Percentiles rank a stretch among this genome's conserved stretches.
Conservation (phyloP, 2,888 invertebrate genomes). For the Ophion ventricosus region DNA sequence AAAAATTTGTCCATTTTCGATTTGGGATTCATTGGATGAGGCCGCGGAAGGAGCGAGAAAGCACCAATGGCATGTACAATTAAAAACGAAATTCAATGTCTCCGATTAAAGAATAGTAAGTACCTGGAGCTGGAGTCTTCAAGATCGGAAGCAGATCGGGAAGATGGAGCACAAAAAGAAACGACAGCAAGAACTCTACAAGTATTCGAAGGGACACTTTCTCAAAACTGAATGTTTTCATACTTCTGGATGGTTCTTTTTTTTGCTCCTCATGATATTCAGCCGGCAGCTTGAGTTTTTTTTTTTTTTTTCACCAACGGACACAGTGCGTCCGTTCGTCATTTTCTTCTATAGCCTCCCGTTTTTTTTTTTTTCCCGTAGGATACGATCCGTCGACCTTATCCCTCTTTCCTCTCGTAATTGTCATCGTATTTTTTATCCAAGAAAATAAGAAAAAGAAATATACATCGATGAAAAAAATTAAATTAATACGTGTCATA, state of each 20-base stretch:
- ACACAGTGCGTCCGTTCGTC: neutral
- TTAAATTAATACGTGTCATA: too few relatives aligned
- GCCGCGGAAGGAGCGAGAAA: too few relatives aligned
- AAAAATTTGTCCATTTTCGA: too few relatives aligned
- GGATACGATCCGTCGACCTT: neutral
- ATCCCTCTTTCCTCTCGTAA: slow-evolving; percentile 11
- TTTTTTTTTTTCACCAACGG: slow-evolving; percentile 9
- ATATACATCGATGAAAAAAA: neutral
- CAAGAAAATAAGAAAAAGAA: neutral
- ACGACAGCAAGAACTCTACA: slow-evolving; percentile 38
- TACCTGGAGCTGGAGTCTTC: neutral
- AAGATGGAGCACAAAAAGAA: slow-evolving; percentile 28
- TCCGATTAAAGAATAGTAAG: neutral
- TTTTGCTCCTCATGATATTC: slow-evolving; percentile 26
- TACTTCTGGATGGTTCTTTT: slow-evolving; percentile 3
- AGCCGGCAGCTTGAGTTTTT: slow-evolving; percentile 17
- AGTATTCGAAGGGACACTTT: slow-evolving; percentile 44
- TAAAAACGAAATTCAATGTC: neutral
- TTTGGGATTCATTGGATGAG: too few relatives aligned
- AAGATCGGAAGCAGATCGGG: neutral
- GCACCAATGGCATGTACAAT: too few relatives aligned
- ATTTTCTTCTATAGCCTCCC: neutral
- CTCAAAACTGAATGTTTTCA: slow-evolving; percentile 3
- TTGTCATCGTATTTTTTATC: neutral
- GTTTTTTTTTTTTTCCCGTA: neutral